Evolutionary conservation across 2,888 invertebrate genomes (phyloP), one percentile per base, ranked within the genome.

Genomic region (Geophilus truncorum): DNA sequence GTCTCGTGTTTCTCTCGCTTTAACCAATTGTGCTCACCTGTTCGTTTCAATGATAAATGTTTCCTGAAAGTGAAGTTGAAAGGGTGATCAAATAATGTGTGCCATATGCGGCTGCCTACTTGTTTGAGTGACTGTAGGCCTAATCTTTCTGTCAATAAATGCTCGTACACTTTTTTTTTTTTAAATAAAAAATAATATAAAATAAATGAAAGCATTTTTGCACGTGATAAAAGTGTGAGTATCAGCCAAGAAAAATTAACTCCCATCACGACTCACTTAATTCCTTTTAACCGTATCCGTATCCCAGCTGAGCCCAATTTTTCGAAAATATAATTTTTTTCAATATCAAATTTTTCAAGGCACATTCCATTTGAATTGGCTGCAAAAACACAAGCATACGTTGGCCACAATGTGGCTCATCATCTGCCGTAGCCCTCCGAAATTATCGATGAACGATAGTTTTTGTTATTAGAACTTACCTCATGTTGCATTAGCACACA

Each of bases 1-100:
- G 62, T 62, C 23, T 62, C 62, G 62, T 62, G 62, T 62, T 62
- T 62, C 62, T 62, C 62, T 62, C 62, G 62, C 62, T 62, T 62
- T 62, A 62, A 62, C 62, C 62, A 62, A 62, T 62, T 62, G 62
- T 62, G 62, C 62, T 62, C 62, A 62, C 62, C 62, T 62, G 62
- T 62, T 62, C 25, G 23, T 62, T 28, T 62, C 62, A 25, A 62
- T 62, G 62, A 62, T 45, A 45, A 45, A 45, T 62, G 62, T 62
- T 62, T 62, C 62, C 62, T 62, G 25, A 45, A 45, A 45, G 23
- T 12, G 25, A 62, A 62, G 62, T 62, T 62, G 62, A 62, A 62
- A 62, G 62, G 62, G 28, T 62, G 62, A 62, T 21, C 7, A 62
- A 62, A 23, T 7, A 62, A 7, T 62, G 23, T 62, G 62, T 62